Conservation (phyloP, 2,888 invertebrate species). For the Phlogophora meticulosa region DNA sequence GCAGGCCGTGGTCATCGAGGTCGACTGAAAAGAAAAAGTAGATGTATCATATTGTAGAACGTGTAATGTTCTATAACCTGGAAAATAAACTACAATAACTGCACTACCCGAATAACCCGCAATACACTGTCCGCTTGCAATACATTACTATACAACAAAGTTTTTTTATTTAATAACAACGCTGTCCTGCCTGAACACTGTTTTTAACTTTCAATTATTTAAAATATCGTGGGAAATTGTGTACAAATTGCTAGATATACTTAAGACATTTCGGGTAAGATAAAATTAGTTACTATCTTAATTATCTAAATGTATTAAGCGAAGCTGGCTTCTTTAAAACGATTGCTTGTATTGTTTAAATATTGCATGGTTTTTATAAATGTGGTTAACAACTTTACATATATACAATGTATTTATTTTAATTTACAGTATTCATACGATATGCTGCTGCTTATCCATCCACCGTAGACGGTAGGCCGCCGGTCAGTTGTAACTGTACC, state of each 20-base stretch:
- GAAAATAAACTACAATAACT: constrained; percentile 5
- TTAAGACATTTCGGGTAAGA: constrained; percentile 46
- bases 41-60: constrained; percentile 70
- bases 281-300: constrained; percentile 3
- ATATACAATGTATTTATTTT: constrained; percentile 5
- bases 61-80: constrained; percentile 20
- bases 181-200: background rate
- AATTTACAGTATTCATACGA: constrained; percentile 35
- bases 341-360: constrained; percentile 33
- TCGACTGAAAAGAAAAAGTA: constrained; percentile 70
- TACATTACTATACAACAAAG: constrained; percentile 25
- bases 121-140: background rate
- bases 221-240: constrained; percentile 1
- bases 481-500: no score
- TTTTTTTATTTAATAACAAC: background rate
- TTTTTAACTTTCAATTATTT: background rate
- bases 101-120: background rate
- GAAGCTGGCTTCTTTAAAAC: constrained; percentile 45
- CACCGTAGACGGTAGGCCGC: no score
- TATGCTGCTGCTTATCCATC: constrained; percentile 22
- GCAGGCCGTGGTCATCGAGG: constrained; percentile 84
- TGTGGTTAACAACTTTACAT: background rate
- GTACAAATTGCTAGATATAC: background rate
- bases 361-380: background rate
- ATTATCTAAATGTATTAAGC: background rate